A percentile compares a stretch with the other conserved stretches of the same genome.
Conservation (phyloP, 2,797 vertebrate genomes). For the Antrozous pallidus region DNA sequence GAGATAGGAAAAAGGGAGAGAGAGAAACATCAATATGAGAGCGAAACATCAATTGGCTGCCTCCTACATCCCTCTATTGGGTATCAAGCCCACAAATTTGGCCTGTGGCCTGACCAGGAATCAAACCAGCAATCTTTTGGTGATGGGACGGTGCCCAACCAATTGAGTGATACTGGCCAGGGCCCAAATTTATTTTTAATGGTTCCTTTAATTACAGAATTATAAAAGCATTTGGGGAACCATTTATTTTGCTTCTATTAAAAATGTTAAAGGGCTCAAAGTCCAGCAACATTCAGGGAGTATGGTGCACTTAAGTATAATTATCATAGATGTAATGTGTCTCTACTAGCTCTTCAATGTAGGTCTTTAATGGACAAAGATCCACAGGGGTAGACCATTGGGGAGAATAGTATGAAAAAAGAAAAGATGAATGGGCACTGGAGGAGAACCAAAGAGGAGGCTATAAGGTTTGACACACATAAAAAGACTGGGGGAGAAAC, state of each 20-base stretch:
- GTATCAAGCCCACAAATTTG: background rate
- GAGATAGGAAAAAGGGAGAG: background rate
- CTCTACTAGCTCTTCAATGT: background rate
- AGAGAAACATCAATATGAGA: background rate
- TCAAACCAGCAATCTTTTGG: background rate
- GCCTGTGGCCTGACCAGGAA: background rate
- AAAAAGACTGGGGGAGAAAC: background rate
- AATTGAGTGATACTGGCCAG: background rate
- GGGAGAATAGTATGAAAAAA: background rate
- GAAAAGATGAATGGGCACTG: background rate
- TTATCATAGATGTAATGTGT: background rate
- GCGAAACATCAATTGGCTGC: background rate
- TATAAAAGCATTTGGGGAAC: background rate
- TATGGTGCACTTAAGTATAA: background rate
- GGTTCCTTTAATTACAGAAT: constrained; percentile 14
- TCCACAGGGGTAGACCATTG: background rate
- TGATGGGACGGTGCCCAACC: background rate
- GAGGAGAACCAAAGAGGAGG: background rate
- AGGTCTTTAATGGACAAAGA: background rate
- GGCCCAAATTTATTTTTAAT: background rate
- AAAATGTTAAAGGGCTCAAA: background rate
- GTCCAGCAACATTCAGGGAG: background rate
- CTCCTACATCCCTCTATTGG: background rate
- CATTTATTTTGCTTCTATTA: background rate
- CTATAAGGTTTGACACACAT: background rate